Base-by-base conservation (phyloP, 2,113 vertebrate species). In the Eudorcas thomsonii region DNA sequence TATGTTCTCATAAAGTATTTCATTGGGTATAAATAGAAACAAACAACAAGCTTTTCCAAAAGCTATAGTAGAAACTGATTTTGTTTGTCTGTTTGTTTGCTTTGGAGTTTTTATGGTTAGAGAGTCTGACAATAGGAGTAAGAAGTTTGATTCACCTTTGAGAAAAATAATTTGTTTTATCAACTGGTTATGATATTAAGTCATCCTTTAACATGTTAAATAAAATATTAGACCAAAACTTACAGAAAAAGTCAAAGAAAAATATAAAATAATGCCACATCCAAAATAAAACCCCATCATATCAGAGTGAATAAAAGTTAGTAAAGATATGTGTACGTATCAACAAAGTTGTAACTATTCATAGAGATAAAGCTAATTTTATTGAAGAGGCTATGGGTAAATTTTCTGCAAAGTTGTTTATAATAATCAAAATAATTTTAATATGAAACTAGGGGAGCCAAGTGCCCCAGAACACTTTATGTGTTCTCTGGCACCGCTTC, bases 401-500 rank as follows among this genome's bases (percentile, higher is more conserved):
- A 77, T 84, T 48, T 97, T 96, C 80, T 96, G 82, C 64, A 88
- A 93, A 95, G 48, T 60, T 94, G 88, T 85, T 96, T 92, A 78
- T 92, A 92, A 94, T 85, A 95, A 96, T 88, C 84, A 94, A 94
- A 95, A 88, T 92, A 43, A 90, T 81, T 81, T 82, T 26, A 28
- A 95, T 88, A 77, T 88, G 92, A 96, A 96, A 52, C 54, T 26
- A 30, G 88, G 48, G 82, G 78, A 93, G 90, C 96, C 97, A 85
- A 97, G 54, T 88, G 36, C 88, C 77, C 64, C 81, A 85, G 95
- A 91, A 92, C 92, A 92, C 59, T 83, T 87, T 21, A 2, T 94
- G 92, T 97, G 43, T 92, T 97, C 95, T 90, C 97, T 97, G 97
- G 96, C 94, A 85, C 23, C 12, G 2, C 25, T 94, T 92, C 54